Percentiles rank a stretch among this genome's conserved stretches.
Evolutionary conservation across 2,888 invertebrate genomes (phyloP).

Genomic region (Disparrhopalites patrizii): DNA sequence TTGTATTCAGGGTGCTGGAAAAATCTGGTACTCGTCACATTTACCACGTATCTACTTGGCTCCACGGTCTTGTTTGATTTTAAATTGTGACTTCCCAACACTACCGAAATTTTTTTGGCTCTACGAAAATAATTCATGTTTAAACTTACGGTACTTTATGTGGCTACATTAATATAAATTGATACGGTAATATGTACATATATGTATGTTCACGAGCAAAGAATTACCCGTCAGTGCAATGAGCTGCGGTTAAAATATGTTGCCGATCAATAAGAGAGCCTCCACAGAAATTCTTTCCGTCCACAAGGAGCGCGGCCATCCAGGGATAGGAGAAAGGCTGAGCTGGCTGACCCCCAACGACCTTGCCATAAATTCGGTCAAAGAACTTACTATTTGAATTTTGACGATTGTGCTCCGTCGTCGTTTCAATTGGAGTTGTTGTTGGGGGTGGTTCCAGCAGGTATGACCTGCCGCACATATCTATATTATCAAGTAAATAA

Average conservation of each 20-base stretch:
- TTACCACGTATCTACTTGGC: conserved; percentile 36
- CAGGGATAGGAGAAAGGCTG: conserved; percentile 37
- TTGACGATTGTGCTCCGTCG: no score
- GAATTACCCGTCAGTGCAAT: conserved; percentile 45
- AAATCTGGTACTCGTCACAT: conserved; percentile 37
- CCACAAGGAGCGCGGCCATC: conserved; percentile 46
- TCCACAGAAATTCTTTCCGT: conserved; percentile 44
- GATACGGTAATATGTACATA: no score
- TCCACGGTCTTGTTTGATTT: conserved; percentile 31
- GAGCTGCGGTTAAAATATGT: conserved; percentile 45
- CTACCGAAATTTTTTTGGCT: conserved; percentile 38
- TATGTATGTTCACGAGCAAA: no score
- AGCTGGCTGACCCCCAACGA: conserved; percentile 9
- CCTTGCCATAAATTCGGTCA: background rate
- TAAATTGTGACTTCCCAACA: conserved; percentile 45
- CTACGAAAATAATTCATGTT: background rate
- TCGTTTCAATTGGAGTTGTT: no score
- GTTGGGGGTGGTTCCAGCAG: no score
- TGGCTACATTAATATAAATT: no score
- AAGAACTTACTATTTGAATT: background rate
- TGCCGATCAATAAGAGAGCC: conserved; percentile 37
- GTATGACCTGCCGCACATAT: no score
- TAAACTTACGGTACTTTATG: background rate
- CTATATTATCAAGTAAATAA: no score
- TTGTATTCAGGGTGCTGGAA: conserved; percentile 47